A percentile compares a stretch with the other conserved stretches of the same genome.
Evolutionary conservation across 2,888 invertebrate genomes (phyloP).

Genomic region (Amphipoea oculea): DNA sequence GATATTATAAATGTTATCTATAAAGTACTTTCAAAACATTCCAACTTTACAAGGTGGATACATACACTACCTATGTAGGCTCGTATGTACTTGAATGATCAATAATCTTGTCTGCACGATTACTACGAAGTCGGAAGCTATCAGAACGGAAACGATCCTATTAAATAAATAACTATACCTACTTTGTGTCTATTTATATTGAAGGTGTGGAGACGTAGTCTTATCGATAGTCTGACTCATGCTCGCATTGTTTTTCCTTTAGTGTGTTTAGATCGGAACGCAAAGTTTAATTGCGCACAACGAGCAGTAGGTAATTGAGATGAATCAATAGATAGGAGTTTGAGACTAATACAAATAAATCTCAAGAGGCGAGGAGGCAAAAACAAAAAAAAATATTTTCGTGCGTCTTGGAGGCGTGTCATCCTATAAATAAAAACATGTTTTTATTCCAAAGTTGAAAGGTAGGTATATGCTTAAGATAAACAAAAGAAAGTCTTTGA

Average conservation of each 20-base stretch:
- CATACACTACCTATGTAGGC: neutral
- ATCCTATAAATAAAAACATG: constrained; percentile 38
- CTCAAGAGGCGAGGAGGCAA: neutral
- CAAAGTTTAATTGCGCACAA: constrained; percentile 28
- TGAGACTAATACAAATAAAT: neutral
- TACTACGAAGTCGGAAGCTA: constrained; percentile 24
- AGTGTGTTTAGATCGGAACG: constrained; percentile 6
- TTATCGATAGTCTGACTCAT: constrained; percentile 46
- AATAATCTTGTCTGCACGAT: constrained; percentile 48
- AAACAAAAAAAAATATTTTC: constrained; percentile 5
- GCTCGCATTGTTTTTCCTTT: constrained; percentile 43
- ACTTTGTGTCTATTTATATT: constrained; percentile 7
- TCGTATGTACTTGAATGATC: constrained; percentile 28
- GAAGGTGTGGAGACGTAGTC: constrained; percentile 22
- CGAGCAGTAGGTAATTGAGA: neutral
- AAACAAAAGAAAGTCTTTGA: constrained; percentile 7
- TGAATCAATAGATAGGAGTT: neutral
- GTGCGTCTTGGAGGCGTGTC: constrained; percentile 28
- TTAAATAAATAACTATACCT: neutral
- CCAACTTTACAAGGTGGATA: neutral
- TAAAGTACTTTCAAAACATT: neutral
- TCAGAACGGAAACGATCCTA: constrained; percentile 24
- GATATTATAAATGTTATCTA: constrained; percentile 5
- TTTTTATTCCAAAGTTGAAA: neutral
- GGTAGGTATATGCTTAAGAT: neutral